Evolutionary conservation across 2,888 invertebrate species (phyloP), one percentile per base, ranked within the genome.

Genomic region (Lochmaea crataegi): DNA sequence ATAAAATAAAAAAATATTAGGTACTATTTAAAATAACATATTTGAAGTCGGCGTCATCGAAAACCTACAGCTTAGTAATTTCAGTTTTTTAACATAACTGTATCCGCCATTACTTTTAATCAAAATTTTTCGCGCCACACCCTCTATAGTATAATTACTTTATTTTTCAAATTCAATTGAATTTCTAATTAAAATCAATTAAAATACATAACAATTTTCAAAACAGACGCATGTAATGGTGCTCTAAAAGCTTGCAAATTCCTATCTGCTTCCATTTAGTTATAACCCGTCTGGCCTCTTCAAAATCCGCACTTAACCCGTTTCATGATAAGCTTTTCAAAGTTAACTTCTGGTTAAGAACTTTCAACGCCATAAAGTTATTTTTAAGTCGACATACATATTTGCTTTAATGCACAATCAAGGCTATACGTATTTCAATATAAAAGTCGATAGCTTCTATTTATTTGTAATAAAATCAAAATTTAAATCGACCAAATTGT

Each of bases 341-440:
- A 12, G 3, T 57, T 57, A 57, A 57, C 22, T 57, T 16, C 18
- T 26, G 56, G 56, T 57, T 57, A 57, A 57, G 56, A 57, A 57
- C 22, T 57, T 57, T 57, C 56, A 57, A 18, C 12, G 1, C 56
- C 2, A 18, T 57, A 57, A 57, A 57, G 56, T 57, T 57, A 57
- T 57, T 57, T 57, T 57, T 57, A 57, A 57, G 7, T 57, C 56
- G 56, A 22, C 26, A 57, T 57, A 57, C 56, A 56, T 22, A 56
- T 22, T 56, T 56, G 56, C 56, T 22, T 56, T 57, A 57, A 57
- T 57, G 56, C 56, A 57, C 16, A 16, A 57, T 57, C 56, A 57
- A 57, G 56, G 56, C 56, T 26, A 10, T 11, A 22, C 56, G 56
- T 22, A 57, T 10, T 57, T 56, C 18, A 57, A 57, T 22, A 22